Percentiles rank a stretch among this genome's conserved stretches.
These are phyloP conservation scores for Lysiphlebus fabarum DNA, from an alignment of 1,140 invertebrate species.

Conservation along the genomic window DNA sequence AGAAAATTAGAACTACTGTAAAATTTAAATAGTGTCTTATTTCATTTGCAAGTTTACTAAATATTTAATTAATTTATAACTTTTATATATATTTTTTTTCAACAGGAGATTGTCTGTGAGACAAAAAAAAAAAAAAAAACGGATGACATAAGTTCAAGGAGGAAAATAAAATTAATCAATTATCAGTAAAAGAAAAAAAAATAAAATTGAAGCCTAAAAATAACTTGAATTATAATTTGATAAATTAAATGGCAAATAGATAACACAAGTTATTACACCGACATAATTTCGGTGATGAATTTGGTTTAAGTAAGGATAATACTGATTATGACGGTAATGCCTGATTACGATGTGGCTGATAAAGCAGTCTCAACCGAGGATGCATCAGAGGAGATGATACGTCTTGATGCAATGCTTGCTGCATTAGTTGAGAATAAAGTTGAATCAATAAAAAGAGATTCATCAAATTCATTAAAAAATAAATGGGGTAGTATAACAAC, in stretches of 20 bases:
- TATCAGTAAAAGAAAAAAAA: too few species aligned
- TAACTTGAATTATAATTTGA: not conserved
- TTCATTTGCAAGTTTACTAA: too few species aligned
- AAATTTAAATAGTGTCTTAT: too few species aligned
- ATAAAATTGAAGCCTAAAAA: too few species aligned
- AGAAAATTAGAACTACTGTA: too few species aligned
- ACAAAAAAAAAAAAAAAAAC: too few species aligned
- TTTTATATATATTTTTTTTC: too few species aligned
- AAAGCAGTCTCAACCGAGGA: constrained; percentile 70
- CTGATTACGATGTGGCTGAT: constrained; percentile 60
- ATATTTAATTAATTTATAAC: too few species aligned
- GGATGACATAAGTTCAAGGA: too few species aligned
- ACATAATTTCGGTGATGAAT: constrained; percentile 12
- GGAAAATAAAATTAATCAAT: too few species aligned
- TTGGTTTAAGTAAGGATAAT: not conserved
- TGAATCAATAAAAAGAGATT: constrained; percentile 48
- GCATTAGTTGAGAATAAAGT: constrained; percentile 66
- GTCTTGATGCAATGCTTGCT: constrained; percentile 64
- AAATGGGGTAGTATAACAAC: constrained; percentile 42
- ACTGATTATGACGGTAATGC: constrained; percentile 50
- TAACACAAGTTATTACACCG: constrained; percentile 26
- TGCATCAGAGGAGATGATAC: constrained; percentile 56
- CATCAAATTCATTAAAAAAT: constrained; percentile 19
- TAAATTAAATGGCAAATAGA: constrained; percentile 12
- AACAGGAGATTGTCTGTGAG: too few species aligned